These are phyloP conservation scores for Apodemus sylvaticus DNA, from an alignment of 2,113 vertebrate genomes.

Conservation along the genomic window DNA sequence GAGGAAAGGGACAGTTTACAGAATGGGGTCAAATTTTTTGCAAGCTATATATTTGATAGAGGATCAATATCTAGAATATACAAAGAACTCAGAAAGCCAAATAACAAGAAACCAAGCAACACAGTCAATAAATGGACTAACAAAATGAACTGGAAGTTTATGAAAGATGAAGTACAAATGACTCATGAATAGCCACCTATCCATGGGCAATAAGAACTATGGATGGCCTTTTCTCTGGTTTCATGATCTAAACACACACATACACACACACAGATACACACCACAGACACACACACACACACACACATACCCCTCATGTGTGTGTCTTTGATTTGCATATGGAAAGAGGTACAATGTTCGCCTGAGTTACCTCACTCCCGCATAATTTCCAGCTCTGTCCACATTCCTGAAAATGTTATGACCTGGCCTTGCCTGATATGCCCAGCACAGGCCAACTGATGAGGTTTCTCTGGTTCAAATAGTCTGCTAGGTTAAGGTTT, in stretches of 20 bases:
- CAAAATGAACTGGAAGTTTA: neutral
- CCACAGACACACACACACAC: neutral
- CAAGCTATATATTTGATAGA: neutral
- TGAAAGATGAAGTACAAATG: neutral
- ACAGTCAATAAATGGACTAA: neutral
- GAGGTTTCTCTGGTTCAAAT: neutral
- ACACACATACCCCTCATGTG: neutral
- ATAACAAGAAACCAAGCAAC: neutral
- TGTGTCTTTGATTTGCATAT: neutral
- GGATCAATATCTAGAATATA: neutral
- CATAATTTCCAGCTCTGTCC: neutral
- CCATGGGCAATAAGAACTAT: neutral
- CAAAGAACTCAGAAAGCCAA: neutral
- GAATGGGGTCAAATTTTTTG: neutral
- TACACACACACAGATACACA: neutral
- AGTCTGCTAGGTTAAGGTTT: neutral
- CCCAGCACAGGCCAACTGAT: neutral
- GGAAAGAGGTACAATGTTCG: neutral
- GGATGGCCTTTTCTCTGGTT: neutral
- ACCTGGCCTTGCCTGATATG: neutral
- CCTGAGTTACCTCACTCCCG: neutral
- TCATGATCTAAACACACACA: neutral
- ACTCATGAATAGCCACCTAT: neutral
- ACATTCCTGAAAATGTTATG: neutral
- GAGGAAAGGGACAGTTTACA: neutral